Percentiles rank a stretch among this genome's conserved stretches.
Conservation (phyloP, 2,797 vertebrate genomes). For the Carapus acus region DNA sequence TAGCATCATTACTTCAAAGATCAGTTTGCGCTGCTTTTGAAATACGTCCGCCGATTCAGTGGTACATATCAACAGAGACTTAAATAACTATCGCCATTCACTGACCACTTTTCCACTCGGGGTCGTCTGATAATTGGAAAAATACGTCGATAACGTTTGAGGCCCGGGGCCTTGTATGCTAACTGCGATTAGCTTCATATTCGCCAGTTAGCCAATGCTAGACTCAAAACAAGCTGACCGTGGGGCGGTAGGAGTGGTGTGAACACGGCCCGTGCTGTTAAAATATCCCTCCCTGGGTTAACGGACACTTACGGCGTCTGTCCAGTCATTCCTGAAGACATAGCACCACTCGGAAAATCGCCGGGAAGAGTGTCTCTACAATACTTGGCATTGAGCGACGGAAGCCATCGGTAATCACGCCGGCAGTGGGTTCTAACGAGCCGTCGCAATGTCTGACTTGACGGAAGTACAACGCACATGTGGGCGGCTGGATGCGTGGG, state of each 20-base stretch:
- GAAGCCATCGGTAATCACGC: constrained; percentile 40
- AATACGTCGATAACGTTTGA: not conserved
- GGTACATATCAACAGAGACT: no score
- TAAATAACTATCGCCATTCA: no score
- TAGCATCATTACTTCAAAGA: not conserved
- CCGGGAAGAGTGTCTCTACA: constrained; percentile 23
- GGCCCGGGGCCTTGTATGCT: constrained; percentile 30
- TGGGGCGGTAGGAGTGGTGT: no score
- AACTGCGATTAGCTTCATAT: not conserved
- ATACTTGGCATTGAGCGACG: constrained; percentile 9
- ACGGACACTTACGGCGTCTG: constrained; percentile 70
- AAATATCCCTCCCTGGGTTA: not conserved
- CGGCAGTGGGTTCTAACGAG: constrained; percentile 46
- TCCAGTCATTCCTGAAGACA: constrained; percentile 76
- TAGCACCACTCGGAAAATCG: constrained; percentile 44
- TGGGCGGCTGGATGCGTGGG: not conserved
- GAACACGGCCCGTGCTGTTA: not conserved
- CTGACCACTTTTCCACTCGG: no score
- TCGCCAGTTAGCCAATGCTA: constrained; percentile 13
- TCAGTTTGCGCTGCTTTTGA: not conserved
- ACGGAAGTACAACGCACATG: constrained; percentile 29
- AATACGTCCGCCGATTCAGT: no score
- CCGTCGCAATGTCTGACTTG: constrained; percentile 37
- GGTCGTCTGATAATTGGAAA: not conserved
- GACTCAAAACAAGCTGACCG: not conserved